These are phyloP conservation scores for Tachycineta bicolor DNA, from an alignment of 2,113 vertebrate species.

Conservation along the genomic window DNA sequence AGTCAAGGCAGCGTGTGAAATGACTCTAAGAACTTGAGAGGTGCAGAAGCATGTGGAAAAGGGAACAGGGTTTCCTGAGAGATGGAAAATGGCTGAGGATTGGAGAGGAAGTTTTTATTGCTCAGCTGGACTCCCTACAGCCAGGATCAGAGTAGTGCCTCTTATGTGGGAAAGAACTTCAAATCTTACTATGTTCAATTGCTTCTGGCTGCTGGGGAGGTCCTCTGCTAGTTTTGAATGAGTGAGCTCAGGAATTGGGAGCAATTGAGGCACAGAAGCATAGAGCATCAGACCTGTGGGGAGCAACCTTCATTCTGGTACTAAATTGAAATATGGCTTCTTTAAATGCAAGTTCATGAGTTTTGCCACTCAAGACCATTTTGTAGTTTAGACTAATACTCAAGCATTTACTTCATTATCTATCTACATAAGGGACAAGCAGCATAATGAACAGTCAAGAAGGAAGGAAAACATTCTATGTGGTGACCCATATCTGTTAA, in stretches of 20 bases:
- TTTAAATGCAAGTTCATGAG: background rate
- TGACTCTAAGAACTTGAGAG: background rate
- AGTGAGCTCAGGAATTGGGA: background rate
- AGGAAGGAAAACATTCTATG: background rate
- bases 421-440: background rate
- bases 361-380: background rate
- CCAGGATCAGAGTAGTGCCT: background rate
- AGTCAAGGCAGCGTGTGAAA: background rate
- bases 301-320: background rate
- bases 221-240: background rate
- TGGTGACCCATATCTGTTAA: background rate
- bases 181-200: background rate
- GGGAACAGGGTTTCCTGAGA: background rate
- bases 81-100: background rate
- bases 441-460: background rate
- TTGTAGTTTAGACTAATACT: background rate
- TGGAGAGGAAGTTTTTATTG: background rate
- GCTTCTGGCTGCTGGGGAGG: background rate
- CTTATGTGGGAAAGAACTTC: background rate
- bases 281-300: background rate
- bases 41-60: background rate
- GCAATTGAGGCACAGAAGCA: background rate
- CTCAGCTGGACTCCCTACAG: background rate
- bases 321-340: background rate
- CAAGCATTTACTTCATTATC: background rate